Base-by-base conservation (phyloP, 2,888 invertebrate genomes). In the Barypeithes pellucidus region DNA sequence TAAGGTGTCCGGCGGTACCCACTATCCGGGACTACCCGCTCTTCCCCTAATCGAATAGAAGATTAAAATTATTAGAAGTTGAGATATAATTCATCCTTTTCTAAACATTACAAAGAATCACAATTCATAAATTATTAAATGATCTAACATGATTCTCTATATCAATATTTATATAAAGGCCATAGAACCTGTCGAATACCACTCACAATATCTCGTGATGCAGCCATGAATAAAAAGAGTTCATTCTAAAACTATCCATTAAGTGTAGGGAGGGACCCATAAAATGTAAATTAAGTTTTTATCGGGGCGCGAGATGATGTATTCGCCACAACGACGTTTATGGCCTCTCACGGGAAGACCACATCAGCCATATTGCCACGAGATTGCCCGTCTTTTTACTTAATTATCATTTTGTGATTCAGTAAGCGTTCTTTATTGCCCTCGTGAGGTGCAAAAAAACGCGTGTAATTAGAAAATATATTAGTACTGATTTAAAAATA, bases 281-380 rank as follows among this genome's bases (percentile, higher is more conserved):
- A 82, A 81, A 82, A 81, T 76, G 79, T 79, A 80, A 81, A 80
- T 82, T 81, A 81, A 81, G 80, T 80, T 82, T 82, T 81, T 82
- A 82, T 80, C 81, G 80, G 80, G 77, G 80, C 78, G 79, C 73
- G 73, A 80, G 79, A 82, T 81, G 80, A 80, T 81, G 78, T 80
- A 80, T 80, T 80, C 78, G 79, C 79, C 78, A 76, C 76, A 73
- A 75, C 75, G 78, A 77, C 79, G 75, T 78, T 79, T 80, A 79
- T 78, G 76, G 78, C 67, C 45, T 45, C 61, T 61, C 61, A 45
- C 61, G 61, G 61, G 61, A 61, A 61, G 61, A 16, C 61, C 61
- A 43, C 61, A 41, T 61, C 61, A 61, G 43, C 61, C 43, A 61
- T 61, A 61, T 61, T 61, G 43, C 43, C 20, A 61, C 41, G 43